These are phyloP conservation scores for Silurus asotus DNA, from an alignment of 2,113 vertebrate genomes.

Conservation along the genomic window DNA sequence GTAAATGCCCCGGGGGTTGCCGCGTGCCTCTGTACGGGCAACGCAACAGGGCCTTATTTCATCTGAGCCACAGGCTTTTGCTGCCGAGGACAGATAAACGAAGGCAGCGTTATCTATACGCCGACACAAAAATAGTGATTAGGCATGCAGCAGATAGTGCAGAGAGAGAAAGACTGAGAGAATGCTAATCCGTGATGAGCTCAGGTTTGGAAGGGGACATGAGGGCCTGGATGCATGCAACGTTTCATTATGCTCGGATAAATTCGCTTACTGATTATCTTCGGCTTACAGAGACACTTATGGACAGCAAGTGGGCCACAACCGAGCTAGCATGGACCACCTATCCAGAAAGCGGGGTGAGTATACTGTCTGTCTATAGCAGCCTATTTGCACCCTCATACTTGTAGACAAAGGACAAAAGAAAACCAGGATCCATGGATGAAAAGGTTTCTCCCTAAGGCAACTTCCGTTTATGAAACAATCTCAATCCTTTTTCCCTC, in stretches of 20 bases:
- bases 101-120: slow-evolving; percentile 35
- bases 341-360: slow-evolving; percentile 97
- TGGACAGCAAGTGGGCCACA: slow-evolving; percentile 97
- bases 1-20: slow-evolving; percentile 62
- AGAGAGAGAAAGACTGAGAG: background rate
- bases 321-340: slow-evolving; percentile 97
- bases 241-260: slow-evolving; percentile 30
- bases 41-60: slow-evolving; percentile 61
- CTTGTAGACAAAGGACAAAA: slow-evolving; percentile 33
- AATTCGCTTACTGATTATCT: slow-evolving; percentile 52
- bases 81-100: slow-evolving; percentile 43
- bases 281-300: slow-evolving; percentile 88
- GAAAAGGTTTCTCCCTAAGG: slow-evolving; percentile 16
- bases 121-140: slow-evolving; percentile 38
- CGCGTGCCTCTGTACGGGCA: slow-evolving; percentile 42
- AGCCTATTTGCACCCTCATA: slow-evolving; percentile 21
- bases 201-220: background rate
- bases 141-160: slow-evolving; percentile 25
- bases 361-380: slow-evolving; percentile 58
- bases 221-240: slow-evolving; percentile 8
- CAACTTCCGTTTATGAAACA: slow-evolving; percentile 23
- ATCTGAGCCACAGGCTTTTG: slow-evolving; percentile 58
- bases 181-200: slow-evolving; percentile 43
- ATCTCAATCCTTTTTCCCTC: background rate
- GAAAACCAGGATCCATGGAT: slow-evolving; percentile 16